Evolutionary conservation across 2,888 invertebrate genomes (phyloP), one percentile per base, ranked within the genome.

Genomic region (Fragum whitleyi): DNA sequence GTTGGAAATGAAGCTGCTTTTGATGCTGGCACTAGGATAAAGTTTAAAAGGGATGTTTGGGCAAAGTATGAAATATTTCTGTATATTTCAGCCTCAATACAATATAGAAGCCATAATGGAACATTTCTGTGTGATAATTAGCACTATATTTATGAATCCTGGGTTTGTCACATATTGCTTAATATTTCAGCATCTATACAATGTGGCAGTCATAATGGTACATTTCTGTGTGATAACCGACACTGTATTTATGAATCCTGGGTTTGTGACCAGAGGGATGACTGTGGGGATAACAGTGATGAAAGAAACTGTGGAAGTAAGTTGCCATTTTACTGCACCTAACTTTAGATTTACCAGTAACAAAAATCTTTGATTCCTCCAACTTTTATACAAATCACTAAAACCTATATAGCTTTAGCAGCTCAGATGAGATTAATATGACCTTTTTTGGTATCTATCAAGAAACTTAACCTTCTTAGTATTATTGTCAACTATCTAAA

Each of bases 281-380:
- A 95, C 87, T 95, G 95, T 89, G 94, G 94, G 2, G 95, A 95
- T 85, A 91, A 90, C 79, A 94, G 94, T 77, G 95, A 95, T 89
- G 95, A 95, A 90, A 84, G 90, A 26, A 91, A 91, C 74, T 95
- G 95, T 88, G 78, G 87, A 82, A 88, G 90, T 94, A 90, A 81
- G 77, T 39, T 9, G 57, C n/a, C n/a, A n/a, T n/a, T n/a, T n/a
- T n/a, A n/a, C n/a, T n/a, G n/a, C n/a, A n/a, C n/a, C 2, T 6
- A 21, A 55, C n/a, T 21, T 55, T 55, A 23, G 21, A 21, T 1
- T 1, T 23, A 1, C 21, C 1, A 2, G 21, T 2, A 11, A 47
- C 47, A 47, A 47, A 47, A 47, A 47, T 2, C 47, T 6, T 47
- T n/a, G n/a, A n/a, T n/a, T n/a, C n/a, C n/a, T n/a, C n/a, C n/a